Percentiles rank a stretch among this genome's conserved stretches.
These are phyloP conservation scores for Plecturocebus donacophilus DNA, from an alignment of 2,113 vertebrate species.

Conservation along the genomic window DNA sequence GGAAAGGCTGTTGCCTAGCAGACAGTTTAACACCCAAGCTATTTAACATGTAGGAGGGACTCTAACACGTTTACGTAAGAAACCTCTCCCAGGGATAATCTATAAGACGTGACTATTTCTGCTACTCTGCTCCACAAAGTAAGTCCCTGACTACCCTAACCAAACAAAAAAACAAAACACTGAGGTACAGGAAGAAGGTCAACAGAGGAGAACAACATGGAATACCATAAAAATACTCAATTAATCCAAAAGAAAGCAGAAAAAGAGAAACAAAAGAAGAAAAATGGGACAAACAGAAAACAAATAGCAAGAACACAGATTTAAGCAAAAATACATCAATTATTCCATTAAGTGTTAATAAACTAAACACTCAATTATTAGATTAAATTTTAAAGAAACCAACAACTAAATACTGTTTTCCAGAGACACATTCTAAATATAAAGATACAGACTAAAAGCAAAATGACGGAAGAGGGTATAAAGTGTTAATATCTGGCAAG, in stretches of 20 bases:
- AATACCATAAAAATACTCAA: background rate
- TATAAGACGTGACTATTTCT: background rate
- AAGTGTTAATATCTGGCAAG: background rate
- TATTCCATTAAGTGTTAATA: background rate
- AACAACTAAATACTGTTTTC: background rate
- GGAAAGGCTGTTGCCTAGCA: constrained; percentile 66
- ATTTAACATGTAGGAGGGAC: constrained; percentile 34
- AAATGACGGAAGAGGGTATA: background rate
- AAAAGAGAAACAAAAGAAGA: background rate
- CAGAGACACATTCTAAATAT: background rate
- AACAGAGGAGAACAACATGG: background rate
- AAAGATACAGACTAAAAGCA: background rate
- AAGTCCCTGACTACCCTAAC: background rate
- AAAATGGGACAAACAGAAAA: background rate
- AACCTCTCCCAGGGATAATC: constrained; percentile 13
- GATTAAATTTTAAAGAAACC: background rate
- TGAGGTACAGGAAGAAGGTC: background rate
- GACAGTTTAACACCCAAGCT: constrained; percentile 40
- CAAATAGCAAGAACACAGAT: background rate
- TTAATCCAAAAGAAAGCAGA: background rate
- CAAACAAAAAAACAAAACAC: background rate
- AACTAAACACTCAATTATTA: background rate
- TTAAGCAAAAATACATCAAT: background rate
- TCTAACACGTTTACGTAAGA: background rate
- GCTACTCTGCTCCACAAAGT: background rate